Conservation (phyloP, 2,113 vertebrate species). For the Coptodon rendalli region DNA sequence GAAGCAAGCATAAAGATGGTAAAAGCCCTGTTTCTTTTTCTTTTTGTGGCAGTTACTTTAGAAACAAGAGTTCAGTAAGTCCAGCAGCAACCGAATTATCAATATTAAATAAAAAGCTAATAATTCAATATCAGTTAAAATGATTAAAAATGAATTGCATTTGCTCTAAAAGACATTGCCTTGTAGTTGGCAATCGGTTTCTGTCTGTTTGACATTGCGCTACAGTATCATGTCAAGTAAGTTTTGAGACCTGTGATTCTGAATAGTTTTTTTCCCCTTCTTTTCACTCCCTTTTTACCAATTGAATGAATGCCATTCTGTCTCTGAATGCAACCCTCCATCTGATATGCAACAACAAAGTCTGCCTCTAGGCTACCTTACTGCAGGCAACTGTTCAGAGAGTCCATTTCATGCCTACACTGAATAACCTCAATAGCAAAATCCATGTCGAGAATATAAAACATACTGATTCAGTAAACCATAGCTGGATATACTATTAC, state of each 20-base stretch:
- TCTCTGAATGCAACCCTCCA: background rate
- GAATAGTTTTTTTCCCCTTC: background rate
- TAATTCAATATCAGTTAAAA: background rate
- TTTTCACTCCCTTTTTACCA: slow-evolving; percentile 19
- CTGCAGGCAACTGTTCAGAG: slow-evolving; percentile 1
- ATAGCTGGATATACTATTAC: background rate
- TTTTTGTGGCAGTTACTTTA: background rate
- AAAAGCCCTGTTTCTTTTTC: background rate
- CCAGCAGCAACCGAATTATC: background rate
- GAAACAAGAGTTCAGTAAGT: background rate
- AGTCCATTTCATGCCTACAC: background rate
- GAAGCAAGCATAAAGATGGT: background rate
- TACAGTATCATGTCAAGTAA: background rate
- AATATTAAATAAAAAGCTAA: background rate
- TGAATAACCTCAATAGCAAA: background rate
- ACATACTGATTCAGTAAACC: background rate
- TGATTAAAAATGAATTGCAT: background rate
- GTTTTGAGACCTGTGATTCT: slow-evolving; percentile 22
- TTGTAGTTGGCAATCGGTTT: background rate
- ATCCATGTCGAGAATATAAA: slow-evolving; percentile 8
- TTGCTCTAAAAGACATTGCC: background rate
- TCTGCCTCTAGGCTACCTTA: slow-evolving; percentile 8
- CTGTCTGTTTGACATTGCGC: background rate
- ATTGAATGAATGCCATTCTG: slow-evolving; percentile 18
- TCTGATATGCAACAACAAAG: slow-evolving; percentile 22